Conservation (phyloP, 2,797 vertebrate genomes). For the Cyclura pinguis region DNA sequence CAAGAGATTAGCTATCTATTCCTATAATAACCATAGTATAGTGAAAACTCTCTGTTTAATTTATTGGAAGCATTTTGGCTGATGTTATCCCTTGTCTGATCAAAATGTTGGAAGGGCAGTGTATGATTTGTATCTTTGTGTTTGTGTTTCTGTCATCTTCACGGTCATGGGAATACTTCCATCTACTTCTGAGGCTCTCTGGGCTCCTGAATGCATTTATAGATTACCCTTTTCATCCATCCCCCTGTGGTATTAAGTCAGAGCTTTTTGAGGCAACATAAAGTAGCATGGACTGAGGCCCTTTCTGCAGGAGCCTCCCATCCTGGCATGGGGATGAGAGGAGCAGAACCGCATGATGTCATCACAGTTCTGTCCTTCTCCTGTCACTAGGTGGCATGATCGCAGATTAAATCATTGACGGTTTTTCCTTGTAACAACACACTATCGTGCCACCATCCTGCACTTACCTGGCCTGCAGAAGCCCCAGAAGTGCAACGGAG, state of each 20-base stretch:
- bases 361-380: too few relatives aligned
- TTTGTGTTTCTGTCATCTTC: slow-evolving; percentile 7
- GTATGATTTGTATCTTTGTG: not conserved
- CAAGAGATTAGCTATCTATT: not conserved
- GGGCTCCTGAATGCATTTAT: not conserved
- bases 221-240: not conserved
- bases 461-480: too few relatives aligned
- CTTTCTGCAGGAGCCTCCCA: too few relatives aligned
- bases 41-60: not conserved
- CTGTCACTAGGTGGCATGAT: too few relatives aligned
- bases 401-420: too few relatives aligned
- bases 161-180: not conserved
- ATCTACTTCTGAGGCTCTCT: not conserved
- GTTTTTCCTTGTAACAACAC: too few relatives aligned
- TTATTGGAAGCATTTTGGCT: not conserved
- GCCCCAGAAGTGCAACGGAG: too few relatives aligned
- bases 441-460: too few relatives aligned
- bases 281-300: not conserved
- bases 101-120: slow-evolving; percentile 19
- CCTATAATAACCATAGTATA: not conserved
- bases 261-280: not conserved
- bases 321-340: too few relatives aligned
- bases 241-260: not conserved
- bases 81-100: slow-evolving; percentile 37
- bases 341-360: too few relatives aligned